Conservation (phyloP, 1,140 invertebrate species). For the Harlomillsia oculata region DNA sequence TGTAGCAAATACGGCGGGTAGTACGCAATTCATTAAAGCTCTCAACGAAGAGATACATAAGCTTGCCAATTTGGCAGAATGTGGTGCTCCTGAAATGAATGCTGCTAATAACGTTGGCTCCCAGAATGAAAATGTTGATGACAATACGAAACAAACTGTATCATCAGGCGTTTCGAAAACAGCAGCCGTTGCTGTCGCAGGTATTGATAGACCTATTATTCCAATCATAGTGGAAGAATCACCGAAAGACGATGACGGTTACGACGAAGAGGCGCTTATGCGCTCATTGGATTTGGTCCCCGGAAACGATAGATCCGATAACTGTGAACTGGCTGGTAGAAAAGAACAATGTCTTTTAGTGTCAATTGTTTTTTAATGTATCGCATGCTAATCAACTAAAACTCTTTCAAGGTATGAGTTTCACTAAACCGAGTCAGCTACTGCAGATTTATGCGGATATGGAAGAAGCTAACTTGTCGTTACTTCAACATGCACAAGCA, state of each 20-base stretch:
- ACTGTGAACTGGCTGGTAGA: constrained; percentile 24
- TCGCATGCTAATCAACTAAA: neutral
- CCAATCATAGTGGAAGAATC: no score
- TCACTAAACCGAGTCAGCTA: constrained; percentile 29
- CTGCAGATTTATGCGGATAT: constrained; percentile 31
- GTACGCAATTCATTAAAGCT: no score
- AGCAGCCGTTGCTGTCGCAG: no score
- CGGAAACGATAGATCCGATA: constrained; percentile 20
- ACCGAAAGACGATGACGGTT: constrained; percentile 28
- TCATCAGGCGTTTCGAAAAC: no score
- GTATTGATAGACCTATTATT: no score
- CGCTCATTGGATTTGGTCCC: constrained; percentile 24
- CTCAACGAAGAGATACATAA: no score
- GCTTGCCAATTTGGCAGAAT: no score
- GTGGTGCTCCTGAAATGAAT: no score
- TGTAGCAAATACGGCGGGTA: no score
- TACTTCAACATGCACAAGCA: constrained; percentile 32
- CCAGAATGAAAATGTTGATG: no score
- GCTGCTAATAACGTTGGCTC: no score
- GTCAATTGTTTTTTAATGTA: neutral
- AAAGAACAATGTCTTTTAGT: neutral
- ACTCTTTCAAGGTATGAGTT: constrained; percentile 18
- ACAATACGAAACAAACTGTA: no score
- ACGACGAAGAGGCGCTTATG: constrained; percentile 19
- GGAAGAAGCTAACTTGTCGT: constrained; percentile 32